These are phyloP conservation scores for Limnephilus rhombicus DNA, from an alignment of 2,888 invertebrate genomes.

Conservation along the genomic window DNA sequence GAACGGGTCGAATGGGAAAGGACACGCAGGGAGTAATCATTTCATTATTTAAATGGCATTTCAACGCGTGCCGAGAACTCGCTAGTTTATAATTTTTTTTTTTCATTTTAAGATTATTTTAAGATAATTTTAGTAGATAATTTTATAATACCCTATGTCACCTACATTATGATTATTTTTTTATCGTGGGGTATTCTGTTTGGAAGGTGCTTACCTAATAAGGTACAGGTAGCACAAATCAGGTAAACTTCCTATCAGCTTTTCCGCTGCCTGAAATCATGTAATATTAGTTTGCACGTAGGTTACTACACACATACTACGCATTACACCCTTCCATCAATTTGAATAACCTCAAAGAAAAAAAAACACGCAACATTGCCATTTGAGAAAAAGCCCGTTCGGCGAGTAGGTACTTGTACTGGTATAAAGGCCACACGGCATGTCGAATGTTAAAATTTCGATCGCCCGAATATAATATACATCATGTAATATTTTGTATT, in stretches of 20 bases:
- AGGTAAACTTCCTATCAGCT: background rate
- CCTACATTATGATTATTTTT: too few species aligned
- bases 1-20: too few species aligned
- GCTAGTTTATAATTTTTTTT: too few species aligned
- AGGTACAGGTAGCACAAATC: background rate
- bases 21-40: too few species aligned
- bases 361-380: background rate
- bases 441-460: background rate
- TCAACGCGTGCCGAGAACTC: too few species aligned
- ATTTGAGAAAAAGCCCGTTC: background rate
- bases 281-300: background rate
- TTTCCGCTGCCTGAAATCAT: background rate
- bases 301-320: background rate
- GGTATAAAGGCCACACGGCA: background rate
- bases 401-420: background rate
- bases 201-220: too few species aligned
- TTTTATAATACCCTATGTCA: background rate
- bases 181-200: too few species aligned
- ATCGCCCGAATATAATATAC: background rate
- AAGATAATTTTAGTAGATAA: too few species aligned
- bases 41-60: too few species aligned
- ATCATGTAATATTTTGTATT: too few species aligned
- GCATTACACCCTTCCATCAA: background rate
- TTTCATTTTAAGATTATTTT: too few species aligned
- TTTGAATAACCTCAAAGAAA: background rate